These are phyloP conservation scores for Schizopygopsis malacanthus DNA, from an alignment of 2,797 vertebrate genomes.

Conservation along the genomic window DNA sequence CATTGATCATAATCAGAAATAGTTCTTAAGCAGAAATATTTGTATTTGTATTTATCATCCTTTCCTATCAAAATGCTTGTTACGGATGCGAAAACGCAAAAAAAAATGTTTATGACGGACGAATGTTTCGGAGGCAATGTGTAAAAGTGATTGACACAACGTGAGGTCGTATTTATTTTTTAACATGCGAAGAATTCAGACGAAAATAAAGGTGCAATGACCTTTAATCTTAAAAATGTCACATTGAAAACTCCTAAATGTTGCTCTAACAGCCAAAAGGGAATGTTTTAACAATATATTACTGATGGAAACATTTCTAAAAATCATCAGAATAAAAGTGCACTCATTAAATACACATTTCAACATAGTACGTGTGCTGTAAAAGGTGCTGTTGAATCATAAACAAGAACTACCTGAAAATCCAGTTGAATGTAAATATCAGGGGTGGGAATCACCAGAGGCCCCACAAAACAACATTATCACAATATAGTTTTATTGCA, in stretches of 20 bases:
- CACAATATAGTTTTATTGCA: no score
- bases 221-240: not conserved
- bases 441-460: no score
- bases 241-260: not conserved
- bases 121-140: no score
- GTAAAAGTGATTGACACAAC: no score
- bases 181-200: no score
- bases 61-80: no score
- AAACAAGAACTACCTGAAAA: not conserved
- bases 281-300: not conserved
- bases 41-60: no score
- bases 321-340: not conserved
- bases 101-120: no score
- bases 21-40: not conserved
- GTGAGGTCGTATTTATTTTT: no score
- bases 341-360: not conserved
- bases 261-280: not conserved
- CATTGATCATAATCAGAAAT: not conserved
- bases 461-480: no score
- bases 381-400: not conserved
- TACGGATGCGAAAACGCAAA: no score
- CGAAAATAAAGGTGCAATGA: no score
- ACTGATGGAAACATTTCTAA: not conserved
- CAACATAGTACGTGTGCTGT: not conserved
- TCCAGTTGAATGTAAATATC: not conserved